A percentile compares a stretch with the other conserved stretches of the same genome.
Conservation (phyloP, 2,113 vertebrate genomes). For the Ardeotis arabs region DNA sequence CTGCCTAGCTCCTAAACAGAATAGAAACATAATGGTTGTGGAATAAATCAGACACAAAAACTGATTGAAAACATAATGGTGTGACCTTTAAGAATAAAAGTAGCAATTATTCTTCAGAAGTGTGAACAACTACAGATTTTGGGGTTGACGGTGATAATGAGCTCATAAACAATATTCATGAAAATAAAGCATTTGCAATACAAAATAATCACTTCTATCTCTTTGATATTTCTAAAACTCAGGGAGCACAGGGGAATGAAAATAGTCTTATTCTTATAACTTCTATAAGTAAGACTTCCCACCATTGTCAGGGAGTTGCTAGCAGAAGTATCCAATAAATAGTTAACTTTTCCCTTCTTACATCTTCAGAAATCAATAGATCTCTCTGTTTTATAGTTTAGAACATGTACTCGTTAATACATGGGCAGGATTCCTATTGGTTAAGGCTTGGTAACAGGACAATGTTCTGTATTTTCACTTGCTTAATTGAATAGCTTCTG, state of each 20-base stretch:
- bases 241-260: neutral
- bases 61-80: neutral
- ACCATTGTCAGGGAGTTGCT: neutral
- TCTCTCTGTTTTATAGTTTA: constrained; percentile 14
- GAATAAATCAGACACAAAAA: neutral
- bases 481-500: constrained; percentile 46
- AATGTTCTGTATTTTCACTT: constrained; percentile 50
- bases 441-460: constrained; percentile 55
- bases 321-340: constrained; percentile 37
- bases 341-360: constrained; percentile 12
- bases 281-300: constrained; percentile 2
- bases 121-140: neutral
- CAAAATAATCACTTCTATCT: neutral
- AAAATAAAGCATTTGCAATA: neutral
- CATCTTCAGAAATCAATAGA: constrained; percentile 51
- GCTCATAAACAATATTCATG: neutral
- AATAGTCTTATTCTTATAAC: neutral
- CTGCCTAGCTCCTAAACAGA: neutral
- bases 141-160: neutral
- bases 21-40: neutral
- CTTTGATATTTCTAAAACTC: neutral
- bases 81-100: neutral
- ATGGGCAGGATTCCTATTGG: constrained; percentile 52
- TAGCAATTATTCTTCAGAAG: neutral
- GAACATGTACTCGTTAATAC: constrained; percentile 34